Base-by-base conservation (phyloP, 2,113 vertebrate genomes). In the Pseudopodoces humilis region DNA sequence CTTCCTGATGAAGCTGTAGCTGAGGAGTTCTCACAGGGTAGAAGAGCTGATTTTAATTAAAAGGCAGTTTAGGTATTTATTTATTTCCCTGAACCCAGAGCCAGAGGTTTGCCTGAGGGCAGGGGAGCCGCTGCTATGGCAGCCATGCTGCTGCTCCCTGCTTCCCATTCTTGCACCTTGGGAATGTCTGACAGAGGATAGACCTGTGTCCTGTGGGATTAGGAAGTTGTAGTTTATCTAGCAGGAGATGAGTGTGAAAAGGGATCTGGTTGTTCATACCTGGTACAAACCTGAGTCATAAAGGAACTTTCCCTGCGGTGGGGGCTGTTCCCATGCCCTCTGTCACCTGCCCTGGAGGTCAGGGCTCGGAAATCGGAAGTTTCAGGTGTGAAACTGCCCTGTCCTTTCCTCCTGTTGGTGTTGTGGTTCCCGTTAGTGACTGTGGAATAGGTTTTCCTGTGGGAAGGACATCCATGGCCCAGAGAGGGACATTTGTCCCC, bases 1-100 rank as follows among this genome's bases (percentile, higher is more conserved):
- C 69, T 77, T 86, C 55, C 41, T 15, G 8, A 5, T 1, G 22
- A 53, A 60, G 59, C 63, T 71, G 53, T 67, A 56, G 44, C 14
- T 41, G 63, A 64, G 82, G 24, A 83, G 81, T 88, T 74, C 72
- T 94, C 43, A 4, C 72, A 81, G 8, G 2, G 37, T 23, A 25
- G 53, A 83, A 86, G 64, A 86, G 50, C 80, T 86, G 89, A 60
- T 77, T 67, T 83, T 96, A 58, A 88, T 95, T 49, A 77, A 72
- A 83, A 77, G 55, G 46, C 28, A 49, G 33, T 77, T 92, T 41
- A 23, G 16, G 27, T 37, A 24, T 39, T 85, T 86, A 21, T 63
- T 83, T 93, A 7, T 92, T 77, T 83, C 37, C 27, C 41, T 13
- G 39, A 53, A 39, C 33, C 6, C 77, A 53, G 78, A 49, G 59